These are phyloP conservation scores for Pipistrellus pipistrellus DNA, from an alignment of 2,797 vertebrate species.

Conservation along the genomic window DNA sequence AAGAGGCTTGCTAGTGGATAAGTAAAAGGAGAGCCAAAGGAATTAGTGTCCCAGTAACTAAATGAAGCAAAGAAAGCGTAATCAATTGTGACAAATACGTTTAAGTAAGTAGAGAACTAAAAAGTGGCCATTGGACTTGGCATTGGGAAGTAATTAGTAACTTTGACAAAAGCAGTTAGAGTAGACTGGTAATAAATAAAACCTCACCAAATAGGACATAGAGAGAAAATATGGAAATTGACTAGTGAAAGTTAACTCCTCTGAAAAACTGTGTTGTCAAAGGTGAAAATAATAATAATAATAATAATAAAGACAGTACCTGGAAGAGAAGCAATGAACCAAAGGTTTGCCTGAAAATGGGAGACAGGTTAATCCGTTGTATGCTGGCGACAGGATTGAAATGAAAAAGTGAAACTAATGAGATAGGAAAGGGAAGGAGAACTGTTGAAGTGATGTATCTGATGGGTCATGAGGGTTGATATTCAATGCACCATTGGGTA, in stretches of 20 bases:
- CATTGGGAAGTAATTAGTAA: background rate
- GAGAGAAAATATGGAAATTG: background rate
- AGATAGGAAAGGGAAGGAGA: background rate
- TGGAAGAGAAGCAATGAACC: background rate
- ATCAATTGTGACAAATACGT: background rate
- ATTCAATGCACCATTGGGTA: background rate
- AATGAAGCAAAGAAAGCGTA: slow-evolving; percentile 20
- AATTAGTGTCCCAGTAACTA: background rate
- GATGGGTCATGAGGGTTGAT: background rate
- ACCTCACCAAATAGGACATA: background rate
- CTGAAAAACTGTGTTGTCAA: background rate
- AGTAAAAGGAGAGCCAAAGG: background rate
- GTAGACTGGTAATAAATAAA: slow-evolving; percentile 11
- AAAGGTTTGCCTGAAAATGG: background rate
- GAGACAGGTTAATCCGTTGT: background rate
- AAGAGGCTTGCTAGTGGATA: background rate
- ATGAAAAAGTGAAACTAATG: background rate
- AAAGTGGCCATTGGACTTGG: background rate
- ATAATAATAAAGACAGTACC: background rate
- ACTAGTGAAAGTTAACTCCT: background rate
- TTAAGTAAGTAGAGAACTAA: slow-evolving; percentile 13
- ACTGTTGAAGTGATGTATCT: background rate
- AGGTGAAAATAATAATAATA: background rate
- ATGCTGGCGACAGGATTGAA: background rate
- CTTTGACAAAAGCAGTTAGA: background rate